These are phyloP conservation scores for Heteromormyrus szaboi DNA, from an alignment of 2,797 vertebrate genomes.

Conservation along the genomic window DNA sequence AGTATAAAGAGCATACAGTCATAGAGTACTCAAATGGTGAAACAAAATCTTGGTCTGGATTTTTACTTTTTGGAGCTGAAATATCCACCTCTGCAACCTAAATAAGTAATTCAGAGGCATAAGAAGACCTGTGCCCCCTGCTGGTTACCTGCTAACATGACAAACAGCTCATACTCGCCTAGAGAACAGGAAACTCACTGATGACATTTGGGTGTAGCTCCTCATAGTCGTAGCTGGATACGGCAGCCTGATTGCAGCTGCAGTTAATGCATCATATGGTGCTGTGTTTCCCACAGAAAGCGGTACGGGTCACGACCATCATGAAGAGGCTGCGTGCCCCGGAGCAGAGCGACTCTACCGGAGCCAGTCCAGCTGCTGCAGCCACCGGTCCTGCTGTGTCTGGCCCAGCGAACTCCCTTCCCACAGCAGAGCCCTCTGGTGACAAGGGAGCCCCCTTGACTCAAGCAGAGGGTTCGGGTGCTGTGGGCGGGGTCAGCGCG, in stretches of 20 bases:
- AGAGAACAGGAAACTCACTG: neutral
- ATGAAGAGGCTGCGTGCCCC: slow-evolving; percentile 90
- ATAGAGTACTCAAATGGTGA: neutral
- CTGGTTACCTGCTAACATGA: neutral
- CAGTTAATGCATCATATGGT: neutral
- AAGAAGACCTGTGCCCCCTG: neutral
- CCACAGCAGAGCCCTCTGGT: slow-evolving; percentile 36
- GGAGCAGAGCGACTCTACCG: slow-evolving; percentile 63
- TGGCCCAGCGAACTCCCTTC: slow-evolving; percentile 33
- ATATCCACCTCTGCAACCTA: neutral
- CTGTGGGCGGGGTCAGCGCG: slow-evolving; percentile 34
- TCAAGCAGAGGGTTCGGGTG: slow-evolving; percentile 14
- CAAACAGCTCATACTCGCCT: neutral
- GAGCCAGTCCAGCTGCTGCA: slow-evolving; percentile 39
- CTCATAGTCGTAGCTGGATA: neutral
- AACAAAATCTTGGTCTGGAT: neutral
- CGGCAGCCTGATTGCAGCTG: neutral
- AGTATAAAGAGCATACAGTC: neutral
- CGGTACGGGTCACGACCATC: slow-evolving; percentile 91
- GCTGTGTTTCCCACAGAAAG: slow-evolving; percentile 69
- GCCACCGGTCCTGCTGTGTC: neutral
- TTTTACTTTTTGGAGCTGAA: neutral
- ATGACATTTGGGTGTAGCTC: neutral
- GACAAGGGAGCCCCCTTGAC: slow-evolving; percentile 45
- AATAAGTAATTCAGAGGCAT: neutral